phyloP scores from a whole-genome alignment of 2,888 invertebrate genomes.

The Venusia cambrica region DNA sequence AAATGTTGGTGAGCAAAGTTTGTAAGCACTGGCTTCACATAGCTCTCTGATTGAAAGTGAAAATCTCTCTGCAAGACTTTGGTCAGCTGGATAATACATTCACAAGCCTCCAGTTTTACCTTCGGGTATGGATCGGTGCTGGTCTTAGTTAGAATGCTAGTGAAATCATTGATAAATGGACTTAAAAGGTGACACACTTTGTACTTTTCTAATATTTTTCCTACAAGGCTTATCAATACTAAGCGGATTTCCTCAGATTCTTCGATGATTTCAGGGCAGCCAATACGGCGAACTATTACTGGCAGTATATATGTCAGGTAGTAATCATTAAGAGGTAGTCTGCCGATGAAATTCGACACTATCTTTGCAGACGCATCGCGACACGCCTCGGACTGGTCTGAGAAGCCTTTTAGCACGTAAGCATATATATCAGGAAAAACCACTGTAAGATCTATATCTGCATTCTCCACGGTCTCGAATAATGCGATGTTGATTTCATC shows the following conservation, averaged over 20 bases:
- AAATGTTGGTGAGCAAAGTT: constrained; percentile 92
- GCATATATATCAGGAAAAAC: constrained; percentile 65
- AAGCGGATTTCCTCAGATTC: constrained; percentile 90
- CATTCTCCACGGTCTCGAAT: constrained; percentile 57
- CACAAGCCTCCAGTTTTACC: constrained; percentile 89
- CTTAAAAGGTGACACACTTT: constrained; percentile 79
- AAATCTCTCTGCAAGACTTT: constrained; percentile 84
- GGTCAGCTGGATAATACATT: constrained; percentile 85
- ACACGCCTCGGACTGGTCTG: constrained; percentile 83
- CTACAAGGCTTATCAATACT: constrained; percentile 84
- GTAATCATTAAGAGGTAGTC: constrained; percentile 84
- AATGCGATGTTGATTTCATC: constrained; percentile 76
- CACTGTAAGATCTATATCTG: constrained; percentile 54
- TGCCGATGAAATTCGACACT: constrained; percentile 77
- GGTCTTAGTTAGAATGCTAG: constrained; percentile 86
- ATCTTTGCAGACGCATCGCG: constrained; percentile 81
- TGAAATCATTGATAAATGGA: constrained; percentile 88
- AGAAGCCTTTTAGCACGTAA: constrained; percentile 63
- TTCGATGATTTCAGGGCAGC: constrained; percentile 85
- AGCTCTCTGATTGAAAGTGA: constrained; percentile 86
- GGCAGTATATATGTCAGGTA: constrained; percentile 89
- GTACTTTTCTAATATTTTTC: constrained; percentile 84
- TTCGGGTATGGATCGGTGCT: constrained; percentile 89
- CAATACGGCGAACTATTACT: constrained; percentile 88
- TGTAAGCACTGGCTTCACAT: constrained; percentile 86